Base-by-base conservation (phyloP, 1,140 invertebrate genomes). In the Drosophila orosa region DNA sequence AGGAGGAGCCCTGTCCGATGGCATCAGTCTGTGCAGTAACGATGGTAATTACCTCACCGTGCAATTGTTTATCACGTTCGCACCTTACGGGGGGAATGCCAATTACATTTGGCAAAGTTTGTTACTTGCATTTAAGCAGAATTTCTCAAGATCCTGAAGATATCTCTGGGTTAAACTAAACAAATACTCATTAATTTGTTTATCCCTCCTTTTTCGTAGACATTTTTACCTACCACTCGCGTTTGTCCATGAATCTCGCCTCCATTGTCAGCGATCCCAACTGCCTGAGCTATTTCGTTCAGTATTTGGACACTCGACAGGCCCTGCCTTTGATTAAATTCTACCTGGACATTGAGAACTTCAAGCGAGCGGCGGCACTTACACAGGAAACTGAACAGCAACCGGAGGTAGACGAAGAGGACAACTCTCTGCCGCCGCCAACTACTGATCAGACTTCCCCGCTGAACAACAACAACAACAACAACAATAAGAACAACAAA, bases 321-420 rank as follows among this genome's bases (percentile, higher is more conserved):
- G 92, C 91, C 3, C 82, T 94, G 15, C 74, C 93, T 3, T 92
- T 95, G 9, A 94, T 96, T 3, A 94, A 94, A 86, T 96, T 96
- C 90, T 96, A 95, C 94, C 83, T 96, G 59, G 96, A 96, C 89
- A 94, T 95, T 15, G 95, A 96, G 73, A 95, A 95, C 82, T 94
- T 96, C 27, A 92, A 91, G 54, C 72, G 82, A 10, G 83, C 90
- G 3, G 83, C 90, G 3, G 87, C 87, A 9, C 35, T 78, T 2
- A 60, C 68, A 25, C 71, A 42, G 8, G 60, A 59, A 17, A 65
- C 62, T 3, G 44, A 60, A 1, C 15, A 50, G 2, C 15, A 50
- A 17, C 13, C 33, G 0, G 57, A 58, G 10, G 59, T 62, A 8
- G 31, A 52, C 1, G 29, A 24, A 8, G 50, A 54, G 31, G 50